Evolutionary conservation across 2,888 invertebrate species (phyloP), one percentile per base, ranked within the genome.

Genomic region (Protophormia terraenovae): DNA sequence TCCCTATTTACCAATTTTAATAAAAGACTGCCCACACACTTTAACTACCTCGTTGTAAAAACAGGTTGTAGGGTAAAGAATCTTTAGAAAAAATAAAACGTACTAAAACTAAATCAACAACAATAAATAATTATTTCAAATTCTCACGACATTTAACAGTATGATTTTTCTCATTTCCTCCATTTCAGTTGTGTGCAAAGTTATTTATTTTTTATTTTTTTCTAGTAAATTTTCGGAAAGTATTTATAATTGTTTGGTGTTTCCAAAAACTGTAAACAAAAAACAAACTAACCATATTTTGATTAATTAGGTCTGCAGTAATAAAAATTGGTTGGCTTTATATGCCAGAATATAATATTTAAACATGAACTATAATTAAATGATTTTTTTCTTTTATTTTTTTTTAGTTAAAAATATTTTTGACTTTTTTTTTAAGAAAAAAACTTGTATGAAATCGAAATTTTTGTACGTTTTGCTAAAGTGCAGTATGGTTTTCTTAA

Each of bases 101-200:
- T 50, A 29, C 3, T 32, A 69, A 55, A 73, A 58, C 27, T 71
- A 53, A 45, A 53, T 41, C 27, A 64, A 50, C 55, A 73, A 66
- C 45, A 78, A 66, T 77, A 72, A 77, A 85, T 84, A 64, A 84
- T 87, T 87, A 87, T 87, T 85, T 83, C 67, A 64, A 82, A 80
- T 86, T 83, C 86, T 75, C 87, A 87, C 87, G 87, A 80, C 81
- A 86, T 82, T 82, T 69, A 77, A 73, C 76, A 76, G 71, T 72
- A 50, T 24, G 81, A 62, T 55, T 69, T 82, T 82, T 16, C 64
- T 35, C 75, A 75, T 73, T 84, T 77, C 50, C 67, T 35, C 14
- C 16, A 14, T 35, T 47, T 22, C 32, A 62, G 19, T 41, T 50
- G 47, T 50, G 22, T 45, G 24, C 27, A 81, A 62, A 71, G 1